phyloP scores from a whole-genome alignment of 1,140 invertebrate species.

The Sinella curviseta region DNA sequence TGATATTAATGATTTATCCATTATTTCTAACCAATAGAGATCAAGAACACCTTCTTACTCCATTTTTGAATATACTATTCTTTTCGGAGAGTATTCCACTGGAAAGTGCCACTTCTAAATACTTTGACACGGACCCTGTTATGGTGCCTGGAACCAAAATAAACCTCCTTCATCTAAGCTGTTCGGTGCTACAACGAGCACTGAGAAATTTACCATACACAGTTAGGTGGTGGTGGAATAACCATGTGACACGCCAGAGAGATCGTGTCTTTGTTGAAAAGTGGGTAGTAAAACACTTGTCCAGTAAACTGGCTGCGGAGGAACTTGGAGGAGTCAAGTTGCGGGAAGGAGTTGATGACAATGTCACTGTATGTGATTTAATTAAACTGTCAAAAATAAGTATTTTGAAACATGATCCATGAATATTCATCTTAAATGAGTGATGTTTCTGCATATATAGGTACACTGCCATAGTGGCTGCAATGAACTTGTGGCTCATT shows the following conservation, averaged over 20 bases:
- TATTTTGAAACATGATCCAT: constrained; percentile 17
- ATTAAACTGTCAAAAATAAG: neutral
- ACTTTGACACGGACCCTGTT: constrained; percentile 35
- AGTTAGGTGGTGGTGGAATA: constrained; percentile 78
- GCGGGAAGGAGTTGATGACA: constrained; percentile 30
- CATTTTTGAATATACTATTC: constrained; percentile 15
- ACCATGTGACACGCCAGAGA: constrained; percentile 63
- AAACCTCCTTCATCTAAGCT: constrained; percentile 65
- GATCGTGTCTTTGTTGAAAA: constrained; percentile 70
- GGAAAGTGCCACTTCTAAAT: constrained; percentile 24
- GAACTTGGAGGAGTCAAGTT: constrained; percentile 66
- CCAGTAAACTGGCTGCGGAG: constrained; percentile 67
- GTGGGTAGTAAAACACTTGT: constrained; percentile 72
- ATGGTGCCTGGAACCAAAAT: constrained; percentile 54
- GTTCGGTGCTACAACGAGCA: constrained; percentile 66
- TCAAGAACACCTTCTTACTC: constrained; percentile 8
- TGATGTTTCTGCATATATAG: constrained; percentile 55
- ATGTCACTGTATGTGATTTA: constrained; percentile 43
- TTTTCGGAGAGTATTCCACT: constrained; percentile 21
- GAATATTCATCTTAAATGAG: neutral
- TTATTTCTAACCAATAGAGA: constrained; percentile 11
- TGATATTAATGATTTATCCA: neutral
- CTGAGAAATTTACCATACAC: constrained; percentile 72
- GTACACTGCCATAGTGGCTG: constrained; percentile 69
- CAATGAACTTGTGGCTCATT: constrained; percentile 75